Evolutionary conservation across 2,113 vertebrate genomes (phyloP).

Genomic region (Leucoraja erinaceus): DNA sequence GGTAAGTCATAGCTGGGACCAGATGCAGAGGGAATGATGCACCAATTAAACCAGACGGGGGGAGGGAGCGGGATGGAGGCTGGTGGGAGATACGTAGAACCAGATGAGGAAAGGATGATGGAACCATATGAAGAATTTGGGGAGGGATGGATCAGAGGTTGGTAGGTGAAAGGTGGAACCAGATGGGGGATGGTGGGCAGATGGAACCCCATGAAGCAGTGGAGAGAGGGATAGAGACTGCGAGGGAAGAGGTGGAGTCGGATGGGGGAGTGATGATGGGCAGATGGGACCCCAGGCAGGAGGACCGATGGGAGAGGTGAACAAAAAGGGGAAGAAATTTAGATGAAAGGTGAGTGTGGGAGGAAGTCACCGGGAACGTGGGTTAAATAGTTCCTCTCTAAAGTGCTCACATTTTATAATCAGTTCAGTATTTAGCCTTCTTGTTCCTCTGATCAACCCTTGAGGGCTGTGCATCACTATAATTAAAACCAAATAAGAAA

Average conservation of each 20-base stretch:
- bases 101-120: not conserved
- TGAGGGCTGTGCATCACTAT: not conserved
- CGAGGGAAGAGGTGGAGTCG: not conserved
- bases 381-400: not conserved
- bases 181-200: not conserved
- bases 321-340: no score
- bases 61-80: no score
- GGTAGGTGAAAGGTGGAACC: not conserved
- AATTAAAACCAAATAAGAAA: conserved; percentile 1
- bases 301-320: no score
- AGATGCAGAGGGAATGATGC: not conserved
- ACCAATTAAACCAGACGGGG: not conserved
- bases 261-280: not conserved
- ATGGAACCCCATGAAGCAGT: no score
- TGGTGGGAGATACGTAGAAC: no score
- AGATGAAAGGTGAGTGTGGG: no score
- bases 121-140: no score
- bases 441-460: not conserved
- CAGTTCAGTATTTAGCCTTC: not conserved
- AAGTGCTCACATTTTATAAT: not conserved
- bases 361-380: no score
- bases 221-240: no score
- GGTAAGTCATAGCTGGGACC: not conserved
- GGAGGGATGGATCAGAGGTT: no score
- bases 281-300: no score